Percentiles rank a stretch among this genome's conserved stretches.
phyloP scores from a whole-genome alignment of 1,140 invertebrate species.

The Eurosta solidaginis region DNA sequence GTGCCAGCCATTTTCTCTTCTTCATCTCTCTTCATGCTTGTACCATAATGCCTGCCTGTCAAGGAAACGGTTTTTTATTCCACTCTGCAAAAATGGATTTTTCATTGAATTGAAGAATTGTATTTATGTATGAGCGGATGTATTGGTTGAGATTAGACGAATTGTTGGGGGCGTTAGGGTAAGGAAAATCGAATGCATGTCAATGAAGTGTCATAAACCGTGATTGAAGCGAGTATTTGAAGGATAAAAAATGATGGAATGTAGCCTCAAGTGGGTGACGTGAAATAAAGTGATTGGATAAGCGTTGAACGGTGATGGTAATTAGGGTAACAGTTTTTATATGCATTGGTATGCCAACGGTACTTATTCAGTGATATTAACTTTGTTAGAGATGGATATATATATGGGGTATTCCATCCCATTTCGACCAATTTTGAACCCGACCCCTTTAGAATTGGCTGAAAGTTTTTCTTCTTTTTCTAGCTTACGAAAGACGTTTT shows the following conservation, averaged over 20 bases:
- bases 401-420: too few relatives aligned
- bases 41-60: neutral
- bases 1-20: neutral
- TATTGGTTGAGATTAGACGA: neutral
- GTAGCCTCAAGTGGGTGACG: neutral
- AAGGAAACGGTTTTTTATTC: neutral
- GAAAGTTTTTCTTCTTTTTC: too few relatives aligned
- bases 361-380: too few relatives aligned
- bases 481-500: too few relatives aligned
- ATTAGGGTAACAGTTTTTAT: neutral
- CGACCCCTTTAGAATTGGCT: too few relatives aligned
- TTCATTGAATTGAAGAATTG: neutral
- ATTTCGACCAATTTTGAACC: too few relatives aligned
- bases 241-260: neutral
- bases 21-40: neutral
- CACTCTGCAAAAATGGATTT: neutral
- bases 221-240: constrained; percentile 19
- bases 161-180: neutral
- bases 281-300: constrained; percentile 12
- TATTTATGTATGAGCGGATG: neutral
- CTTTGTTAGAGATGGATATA: too few relatives aligned
- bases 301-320: neutral
- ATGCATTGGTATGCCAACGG: too few relatives aligned
- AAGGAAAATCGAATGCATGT: neutral
- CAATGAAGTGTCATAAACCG: constrained; percentile 7